These are phyloP conservation scores for Himalopsyche kuldschensis DNA, from an alignment of 2,888 invertebrate genomes.

Conservation along the genomic window DNA sequence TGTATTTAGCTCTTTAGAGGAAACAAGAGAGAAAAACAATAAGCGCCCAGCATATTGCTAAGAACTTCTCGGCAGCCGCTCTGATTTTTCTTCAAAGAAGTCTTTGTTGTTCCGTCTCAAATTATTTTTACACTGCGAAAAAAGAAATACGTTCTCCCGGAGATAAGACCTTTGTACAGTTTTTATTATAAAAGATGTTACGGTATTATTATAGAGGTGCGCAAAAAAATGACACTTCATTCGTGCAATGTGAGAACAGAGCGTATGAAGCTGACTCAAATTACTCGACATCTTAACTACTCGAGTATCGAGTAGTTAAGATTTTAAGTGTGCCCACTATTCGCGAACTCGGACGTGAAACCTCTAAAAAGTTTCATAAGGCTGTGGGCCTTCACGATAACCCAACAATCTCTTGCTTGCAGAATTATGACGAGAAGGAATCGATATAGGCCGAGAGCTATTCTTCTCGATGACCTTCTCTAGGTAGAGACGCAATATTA, in stretches of 20 bases:
- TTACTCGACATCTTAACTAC: too few species aligned
- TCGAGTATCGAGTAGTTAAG: too few species aligned
- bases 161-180: not conserved
- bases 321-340: too few species aligned
- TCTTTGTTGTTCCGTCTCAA: not conserved
- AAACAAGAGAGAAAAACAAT: not conserved
- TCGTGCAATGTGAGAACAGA: not conserved
- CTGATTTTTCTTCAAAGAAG: not conserved
- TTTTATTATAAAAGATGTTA: not conserved
- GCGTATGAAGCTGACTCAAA: too few species aligned
- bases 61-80: not conserved
- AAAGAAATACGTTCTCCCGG: not conserved
- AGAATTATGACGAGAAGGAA: too few species aligned
- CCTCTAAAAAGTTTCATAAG: too few species aligned
- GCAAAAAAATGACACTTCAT: not conserved
- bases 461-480: too few species aligned
- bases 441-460: too few species aligned
- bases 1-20: not conserved
- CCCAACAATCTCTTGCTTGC: too few species aligned
- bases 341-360: too few species aligned
- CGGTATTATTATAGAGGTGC: not conserved
- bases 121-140: not conserved
- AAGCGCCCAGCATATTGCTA: not conserved
- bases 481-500: too few species aligned
- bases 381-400: too few species aligned